Evolutionary conservation across 2,797 vertebrate genomes (phyloP).

Genomic region (Hippopotamyrus pictus): DNA sequence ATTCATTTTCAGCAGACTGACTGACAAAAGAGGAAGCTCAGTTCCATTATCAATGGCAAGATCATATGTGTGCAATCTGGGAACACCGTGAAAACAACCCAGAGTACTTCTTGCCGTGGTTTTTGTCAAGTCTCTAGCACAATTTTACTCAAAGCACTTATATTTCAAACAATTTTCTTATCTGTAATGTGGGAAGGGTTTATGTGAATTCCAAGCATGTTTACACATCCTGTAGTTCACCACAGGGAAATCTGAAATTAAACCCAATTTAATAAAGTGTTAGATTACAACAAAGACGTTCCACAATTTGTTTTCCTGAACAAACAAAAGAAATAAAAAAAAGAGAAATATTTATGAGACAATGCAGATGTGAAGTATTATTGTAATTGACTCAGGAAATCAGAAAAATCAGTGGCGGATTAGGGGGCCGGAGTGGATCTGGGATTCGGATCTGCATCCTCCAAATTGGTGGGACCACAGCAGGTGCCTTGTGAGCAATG

Average conservation of each 20-base stretch:
- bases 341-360: not conserved
- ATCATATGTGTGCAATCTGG: not conserved
- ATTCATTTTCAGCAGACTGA: conserved; percentile 1
- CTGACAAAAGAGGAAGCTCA: not conserved
- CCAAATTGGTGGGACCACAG: not conserved
- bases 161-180: not conserved
- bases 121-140: not conserved
- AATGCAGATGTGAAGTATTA: not conserved
- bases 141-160: not conserved
- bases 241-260: conserved; percentile 2
- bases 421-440: not conserved
- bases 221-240: not conserved
- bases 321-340: not conserved
- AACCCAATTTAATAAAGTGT: not conserved
- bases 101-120: not conserved
- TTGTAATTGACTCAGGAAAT: not conserved
- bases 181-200: not conserved
- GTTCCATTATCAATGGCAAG: not conserved
- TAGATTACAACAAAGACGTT: not conserved
- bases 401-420: not conserved
- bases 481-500: not conserved
- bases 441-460: not conserved
- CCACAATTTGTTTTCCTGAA: not conserved
- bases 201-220: not conserved
- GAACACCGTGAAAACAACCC: not conserved